These are phyloP conservation scores for Pygocentrus nattereri DNA, from an alignment of 2,797 vertebrate species.

Conservation along the genomic window DNA sequence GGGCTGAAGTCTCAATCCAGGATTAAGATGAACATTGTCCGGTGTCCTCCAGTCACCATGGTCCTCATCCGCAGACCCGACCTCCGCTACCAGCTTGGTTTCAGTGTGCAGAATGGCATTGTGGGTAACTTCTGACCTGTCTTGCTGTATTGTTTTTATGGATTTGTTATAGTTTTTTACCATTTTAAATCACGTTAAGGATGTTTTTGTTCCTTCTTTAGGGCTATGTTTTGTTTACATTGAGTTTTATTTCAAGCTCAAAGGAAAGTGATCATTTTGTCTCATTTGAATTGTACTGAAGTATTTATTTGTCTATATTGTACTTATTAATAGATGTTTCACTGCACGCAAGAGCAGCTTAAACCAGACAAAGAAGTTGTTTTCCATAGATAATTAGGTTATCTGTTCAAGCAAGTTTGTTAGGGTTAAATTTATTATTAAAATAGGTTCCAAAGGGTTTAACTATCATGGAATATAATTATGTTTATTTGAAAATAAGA, in stretches of 20 bases:
- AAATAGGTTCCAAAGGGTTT: no score
- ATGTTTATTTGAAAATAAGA: no score
- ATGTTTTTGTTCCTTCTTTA: background rate
- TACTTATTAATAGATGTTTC: background rate
- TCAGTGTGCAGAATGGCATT: conserved; percentile 97
- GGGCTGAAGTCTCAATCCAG: conserved; percentile 94
- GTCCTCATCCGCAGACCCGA: conserved; percentile 94
- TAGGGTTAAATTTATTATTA: no score
- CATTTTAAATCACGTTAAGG: no score
- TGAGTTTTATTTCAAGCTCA: no score
- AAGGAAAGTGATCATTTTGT: no score
- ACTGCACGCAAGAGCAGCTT: background rate
- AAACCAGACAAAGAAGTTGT: background rate
- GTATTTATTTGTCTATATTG: no score
- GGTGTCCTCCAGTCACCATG: conserved; percentile 95
- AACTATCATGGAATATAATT: no score
- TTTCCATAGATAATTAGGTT: background rate
- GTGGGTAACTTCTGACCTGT: conserved; percentile 77
- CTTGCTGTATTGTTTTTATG: background rate
- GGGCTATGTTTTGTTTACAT: background rate
- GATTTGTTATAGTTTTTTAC: background rate
- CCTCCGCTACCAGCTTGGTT: conserved; percentile 94
- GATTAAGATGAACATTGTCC: conserved; percentile 95
- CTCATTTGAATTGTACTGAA: background rate
- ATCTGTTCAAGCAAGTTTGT: no score